Base-by-base conservation (phyloP, 1,140 invertebrate species). In the Scaptomyza montana region DNA sequence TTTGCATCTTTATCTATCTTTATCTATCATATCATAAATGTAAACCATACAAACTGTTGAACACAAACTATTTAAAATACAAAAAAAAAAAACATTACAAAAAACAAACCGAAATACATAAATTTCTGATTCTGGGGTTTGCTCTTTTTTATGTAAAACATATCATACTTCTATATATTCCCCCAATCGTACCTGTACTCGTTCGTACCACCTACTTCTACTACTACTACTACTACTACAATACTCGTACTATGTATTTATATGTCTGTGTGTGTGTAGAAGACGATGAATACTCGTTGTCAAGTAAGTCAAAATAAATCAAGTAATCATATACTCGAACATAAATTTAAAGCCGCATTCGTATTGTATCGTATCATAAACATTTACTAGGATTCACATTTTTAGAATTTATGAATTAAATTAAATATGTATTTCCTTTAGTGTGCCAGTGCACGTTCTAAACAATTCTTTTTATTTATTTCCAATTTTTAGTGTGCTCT, bases 201-300 rank as follows among this genome's bases (percentile, higher is more conserved):
- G 53, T 66, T 66, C 49, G 49, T 68, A 43, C 28, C 54, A 66
- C 57, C 63, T 54, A 69, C 53, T 62, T 62, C 71, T 30, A 69
- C 64, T 70, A 33, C 59, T 68, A 79, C 59, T 68, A 79, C 77
- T 77, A 77, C 80, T 81, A 78, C 82, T 81, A 80, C 78, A 81
- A 86, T 76, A 84, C 80, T 82, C 63, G 74, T 85, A 69, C 57
- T 69, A 56, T 74, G 65, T 74, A 75, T 86, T 78, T 86, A 78
- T 74, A 78, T 87, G 77, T 89, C 77, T 87, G 72, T 89, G 85
- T 86, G 77, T 90, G 89, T 89, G 79, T 90, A 90, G 87, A 90
- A 90, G 87, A 90, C 79, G 87, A 90, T 90, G 87, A 90, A 87
- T 90, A 90, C 82, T 90, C 87, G 89, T 90, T 90, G 82, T 90